Base-by-base conservation (phyloP, 2,888 invertebrate genomes). In the Cosmorhoe ocellata region DNA sequence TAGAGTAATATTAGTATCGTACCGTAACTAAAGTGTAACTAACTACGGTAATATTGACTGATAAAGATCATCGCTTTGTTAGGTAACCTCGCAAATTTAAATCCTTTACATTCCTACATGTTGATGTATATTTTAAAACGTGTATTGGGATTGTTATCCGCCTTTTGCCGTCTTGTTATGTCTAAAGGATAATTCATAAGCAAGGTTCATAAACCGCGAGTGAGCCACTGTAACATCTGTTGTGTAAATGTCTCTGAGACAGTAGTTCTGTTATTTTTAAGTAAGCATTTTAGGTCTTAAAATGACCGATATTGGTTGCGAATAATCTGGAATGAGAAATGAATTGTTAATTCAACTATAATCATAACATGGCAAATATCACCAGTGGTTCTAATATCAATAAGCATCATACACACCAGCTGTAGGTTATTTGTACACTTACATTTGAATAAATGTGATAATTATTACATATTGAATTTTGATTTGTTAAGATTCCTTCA, bases 341-440 rank as follows among this genome's bases (percentile, higher is more conserved):
- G 8, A 27, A 31, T 33, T 2, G 24, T 33, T 40, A 40, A 33
- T 26, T 47, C 31, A 30, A n/a, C n/a, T n/a, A n/a, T n/a, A n/a
- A n/a, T n/a, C n/a, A n/a, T n/a, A n/a, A n/a, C n/a, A n/a, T n/a
- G 59, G 66, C 62, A 64, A 59, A 45, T 52, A 28, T 49, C 49
- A 61, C 58, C 71, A 64, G 59, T 71, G 63, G 51, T 67, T 65
- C 64, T 67, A n/a, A 63, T 63, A 64, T 57, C 54, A 54, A 58
- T 67, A 51, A 56, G 72, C 76, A 72, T 71, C 63, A 74, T 76
- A 65, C 77, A 80, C 81, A 79, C 77, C 71, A 74, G 79, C 82
- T 80, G 69, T 81, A 81, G 77, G 71, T 67, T 77, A 84, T 84
- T 82, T 87, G 86, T 87, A 87, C 85, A 86, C 86, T 61, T 66